Evolutionary conservation across 2,113 vertebrate species (phyloP).

Genomic region (Catharus bicknelli): DNA sequence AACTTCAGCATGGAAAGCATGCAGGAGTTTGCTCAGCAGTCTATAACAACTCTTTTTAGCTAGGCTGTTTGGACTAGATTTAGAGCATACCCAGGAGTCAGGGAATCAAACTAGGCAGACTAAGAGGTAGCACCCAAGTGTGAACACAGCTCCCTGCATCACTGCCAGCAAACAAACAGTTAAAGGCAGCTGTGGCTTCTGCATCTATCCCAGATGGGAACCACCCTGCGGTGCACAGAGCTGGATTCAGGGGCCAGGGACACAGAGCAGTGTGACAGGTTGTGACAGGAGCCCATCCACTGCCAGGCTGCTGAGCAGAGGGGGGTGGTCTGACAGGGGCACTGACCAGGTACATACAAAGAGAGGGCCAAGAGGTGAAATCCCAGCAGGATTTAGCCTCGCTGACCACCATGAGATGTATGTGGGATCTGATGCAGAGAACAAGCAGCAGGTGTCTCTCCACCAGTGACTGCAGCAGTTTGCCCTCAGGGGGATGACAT

Average conservation of each 20-base stretch:
- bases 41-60: neutral
- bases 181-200: neutral
- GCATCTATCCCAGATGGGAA: neutral
- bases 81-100: neutral
- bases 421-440: neutral
- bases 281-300: neutral
- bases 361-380: neutral
- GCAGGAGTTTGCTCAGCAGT: neutral
- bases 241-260: neutral
- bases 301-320: neutral
- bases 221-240: neutral
- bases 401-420: fast-evolving
- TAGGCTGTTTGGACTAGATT: neutral
- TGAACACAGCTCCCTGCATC: neutral
- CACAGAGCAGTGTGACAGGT: neutral
- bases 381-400: slow-evolving; percentile 26
- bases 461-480: neutral
- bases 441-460: neutral
- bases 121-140: neutral
- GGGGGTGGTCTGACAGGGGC: neutral
- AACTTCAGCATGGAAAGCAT: neutral
- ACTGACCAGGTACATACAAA: neutral
- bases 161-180: neutral
- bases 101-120: neutral
- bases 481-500: neutral